Conservation (phyloP, 2,888 invertebrate genomes). For the Aquatica leii region DNA sequence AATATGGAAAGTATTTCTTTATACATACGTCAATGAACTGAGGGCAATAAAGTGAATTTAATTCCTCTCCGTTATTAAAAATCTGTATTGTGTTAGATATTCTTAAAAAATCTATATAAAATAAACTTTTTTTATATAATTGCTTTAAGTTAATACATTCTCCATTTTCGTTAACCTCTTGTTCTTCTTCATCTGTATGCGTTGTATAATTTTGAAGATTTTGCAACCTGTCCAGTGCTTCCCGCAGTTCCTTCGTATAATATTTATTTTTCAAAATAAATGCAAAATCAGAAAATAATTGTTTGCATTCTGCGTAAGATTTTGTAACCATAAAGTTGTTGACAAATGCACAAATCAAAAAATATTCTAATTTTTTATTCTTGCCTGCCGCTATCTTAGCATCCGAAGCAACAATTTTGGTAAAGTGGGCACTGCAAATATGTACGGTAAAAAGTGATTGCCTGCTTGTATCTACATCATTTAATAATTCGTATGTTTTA, state of each 20-base stretch:
- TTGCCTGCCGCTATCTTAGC: conserved; percentile 1
- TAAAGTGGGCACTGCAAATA: conserved; percentile 12
- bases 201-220: too few relatives aligned
- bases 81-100: too few relatives aligned
- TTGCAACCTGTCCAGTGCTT: too few relatives aligned
- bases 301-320: neutral
- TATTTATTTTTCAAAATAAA: too few relatives aligned
- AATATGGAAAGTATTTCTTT: conserved; percentile 2
- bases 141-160: neutral
- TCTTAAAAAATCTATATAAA: neutral
- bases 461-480: neutral
- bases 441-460: neutral
- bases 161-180: too few relatives aligned
- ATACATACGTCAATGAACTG: neutral
- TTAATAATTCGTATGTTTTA: neutral
- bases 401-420: conserved; percentile 5
- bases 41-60: neutral
- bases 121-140: neutral
- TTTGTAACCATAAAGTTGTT: neutral
- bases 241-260: too few relatives aligned
- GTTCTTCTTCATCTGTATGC: too few relatives aligned
- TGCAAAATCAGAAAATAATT: neutral
- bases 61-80: neutral
- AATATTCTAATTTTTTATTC: conserved; percentile 1
- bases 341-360: neutral